These are phyloP conservation scores for Ophiodon elongatus DNA, from an alignment of 2,113 vertebrate species.

Conservation along the genomic window DNA sequence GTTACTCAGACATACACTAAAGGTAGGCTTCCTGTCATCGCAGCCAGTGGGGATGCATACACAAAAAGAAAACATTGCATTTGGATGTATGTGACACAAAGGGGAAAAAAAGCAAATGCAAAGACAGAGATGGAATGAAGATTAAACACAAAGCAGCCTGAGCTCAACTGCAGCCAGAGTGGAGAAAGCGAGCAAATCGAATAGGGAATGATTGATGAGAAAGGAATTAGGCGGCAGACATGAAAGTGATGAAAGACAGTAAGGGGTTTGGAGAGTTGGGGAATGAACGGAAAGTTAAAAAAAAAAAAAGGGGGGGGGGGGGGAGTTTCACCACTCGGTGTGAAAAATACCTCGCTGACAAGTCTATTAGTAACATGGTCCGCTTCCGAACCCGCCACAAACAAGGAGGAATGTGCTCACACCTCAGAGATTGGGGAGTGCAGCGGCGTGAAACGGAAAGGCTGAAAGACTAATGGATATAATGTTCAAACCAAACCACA, in stretches of 20 bases:
- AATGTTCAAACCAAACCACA: slow-evolving; percentile 31
- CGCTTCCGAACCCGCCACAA: slow-evolving; percentile 13
- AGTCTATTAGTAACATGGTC: slow-evolving; percentile 49
- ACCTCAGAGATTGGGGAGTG: slow-evolving; percentile 25
- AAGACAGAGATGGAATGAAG: background rate
- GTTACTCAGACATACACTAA: background rate
- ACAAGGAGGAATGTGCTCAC: slow-evolving; percentile 47
- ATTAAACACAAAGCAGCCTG: background rate
- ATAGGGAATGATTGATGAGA: slow-evolving; percentile 31
- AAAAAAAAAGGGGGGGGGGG: too few species aligned
- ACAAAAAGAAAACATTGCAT: background rate
- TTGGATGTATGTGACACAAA: background rate
- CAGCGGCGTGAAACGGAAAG: slow-evolving; percentile 17
- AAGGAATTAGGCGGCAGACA: slow-evolving; percentile 34
- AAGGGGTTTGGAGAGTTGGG: background rate
- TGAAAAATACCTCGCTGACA: slow-evolving; percentile 40
- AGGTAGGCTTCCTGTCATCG: background rate
- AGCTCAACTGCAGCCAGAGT: slow-evolving; percentile 1
- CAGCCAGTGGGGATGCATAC: background rate
- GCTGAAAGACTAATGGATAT: slow-evolving; percentile 23
- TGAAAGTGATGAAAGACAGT: slow-evolving; percentile 25
- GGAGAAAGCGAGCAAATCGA: slow-evolving; percentile 12
- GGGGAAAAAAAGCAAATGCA: background rate
- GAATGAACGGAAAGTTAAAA: background rate
- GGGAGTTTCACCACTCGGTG: slow-evolving; percentile 12